Evolutionary conservation across 2,113 vertebrate species (phyloP), one percentile per base, ranked within the genome.

Genomic region (Acrocephalus arundinaceus): DNA sequence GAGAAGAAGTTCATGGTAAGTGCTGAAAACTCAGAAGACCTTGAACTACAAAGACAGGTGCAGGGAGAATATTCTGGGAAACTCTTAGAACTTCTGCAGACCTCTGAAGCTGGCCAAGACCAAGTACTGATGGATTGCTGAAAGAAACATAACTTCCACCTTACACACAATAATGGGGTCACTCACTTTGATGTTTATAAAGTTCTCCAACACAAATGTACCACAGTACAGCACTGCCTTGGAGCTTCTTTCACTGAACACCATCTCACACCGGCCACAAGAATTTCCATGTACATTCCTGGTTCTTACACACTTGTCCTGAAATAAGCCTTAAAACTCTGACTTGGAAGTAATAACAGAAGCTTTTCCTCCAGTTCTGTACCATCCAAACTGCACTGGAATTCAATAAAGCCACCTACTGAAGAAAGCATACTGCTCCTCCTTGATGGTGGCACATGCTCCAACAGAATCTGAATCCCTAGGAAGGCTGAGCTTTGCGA

Each of bases 251-350:
- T 35, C 48, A 77, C 21, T 10, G 33, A 82, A 48, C 13, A 35
- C 8, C 20, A 52, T 23, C n/a, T 87, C 1, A 0, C 15, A 21
- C 5, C 0, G 0, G 20, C 13, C 67, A 55, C 27, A 79, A 66
- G 22, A 75, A 70, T 10, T 63, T 57, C 33, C 25, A 70, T 8
- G 3, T 1, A 25, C 12, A 8, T 66, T 81, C 39, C 35, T 1
- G 0, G 21, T 35, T 62, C 43, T 66, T 52, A 54, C 7, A 55
- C 11, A 4, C 15, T 35, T 35, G 6, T 41, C 30, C 43, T 45
- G 57, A 88, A 68, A 72, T n/a, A 62, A 85, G 21, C 9, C 10
- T 41, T 16, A 58, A 59, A 33, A 54, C 8, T 39, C 12, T 35
- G 52, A 55, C 43, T 48, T 71, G 27, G 20, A 74, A 82, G 30